Conservation (phyloP, 2,113 vertebrate genomes). For the Galbula dea region DNA sequence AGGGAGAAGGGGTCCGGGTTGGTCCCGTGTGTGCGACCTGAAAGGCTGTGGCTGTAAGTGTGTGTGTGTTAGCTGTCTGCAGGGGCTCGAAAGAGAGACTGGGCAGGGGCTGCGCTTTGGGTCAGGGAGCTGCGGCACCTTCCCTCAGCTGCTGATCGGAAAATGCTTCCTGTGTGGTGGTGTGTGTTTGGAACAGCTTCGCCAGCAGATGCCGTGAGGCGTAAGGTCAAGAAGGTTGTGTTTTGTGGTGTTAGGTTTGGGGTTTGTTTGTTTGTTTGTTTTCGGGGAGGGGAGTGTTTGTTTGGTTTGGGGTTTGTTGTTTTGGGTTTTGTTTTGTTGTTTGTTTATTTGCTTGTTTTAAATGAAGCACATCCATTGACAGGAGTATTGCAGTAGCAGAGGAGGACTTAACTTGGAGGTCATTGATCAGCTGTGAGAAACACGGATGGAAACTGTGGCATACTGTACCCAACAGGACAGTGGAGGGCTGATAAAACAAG, state of each 20-base stretch:
- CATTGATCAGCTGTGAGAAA: background rate
- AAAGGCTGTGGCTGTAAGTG: background rate
- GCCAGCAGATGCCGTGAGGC: background rate
- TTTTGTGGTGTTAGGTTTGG: too few species aligned
- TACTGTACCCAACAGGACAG: background rate
- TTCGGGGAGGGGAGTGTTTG: too few species aligned
- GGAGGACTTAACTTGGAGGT: background rate
- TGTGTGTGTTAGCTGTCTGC: too few species aligned
- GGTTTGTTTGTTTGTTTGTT: background rate
- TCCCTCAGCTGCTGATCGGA: background rate
- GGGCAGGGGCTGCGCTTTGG: background rate
- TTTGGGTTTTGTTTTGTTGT: too few species aligned
- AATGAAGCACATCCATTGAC: background rate
- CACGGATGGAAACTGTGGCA: background rate
- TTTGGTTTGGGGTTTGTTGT: background rate
- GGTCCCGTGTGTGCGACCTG: background rate
- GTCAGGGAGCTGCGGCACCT: background rate
- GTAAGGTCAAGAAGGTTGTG: background rate
- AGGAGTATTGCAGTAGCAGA: background rate
- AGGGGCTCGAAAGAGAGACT: background rate
- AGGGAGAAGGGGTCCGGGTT: background rate
- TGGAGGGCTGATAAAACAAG: background rate
- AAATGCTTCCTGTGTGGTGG: rapidly evolving
- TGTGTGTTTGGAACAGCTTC: background rate
- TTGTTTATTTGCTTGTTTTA: background rate